phyloP scores from a whole-genome alignment of 2,113 vertebrate species.

The Cochlearius cochlearius region DNA sequence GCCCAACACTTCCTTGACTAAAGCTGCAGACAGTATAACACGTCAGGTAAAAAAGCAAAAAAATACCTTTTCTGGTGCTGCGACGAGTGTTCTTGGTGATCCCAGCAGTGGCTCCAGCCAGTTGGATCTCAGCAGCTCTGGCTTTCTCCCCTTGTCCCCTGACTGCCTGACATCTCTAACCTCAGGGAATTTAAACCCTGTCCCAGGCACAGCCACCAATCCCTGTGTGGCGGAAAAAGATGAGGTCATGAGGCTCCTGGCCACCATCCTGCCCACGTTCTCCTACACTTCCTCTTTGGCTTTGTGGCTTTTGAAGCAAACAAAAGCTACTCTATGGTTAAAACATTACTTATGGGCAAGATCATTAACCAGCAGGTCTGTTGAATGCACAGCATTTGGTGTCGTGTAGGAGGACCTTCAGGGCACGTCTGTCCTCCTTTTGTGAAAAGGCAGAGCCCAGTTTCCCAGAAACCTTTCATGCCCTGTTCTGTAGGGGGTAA shows the following conservation, averaged over 20 bases:
- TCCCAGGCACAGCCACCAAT: conserved; percentile 57
- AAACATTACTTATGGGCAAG: conserved; percentile 67
- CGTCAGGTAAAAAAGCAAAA: neutral
- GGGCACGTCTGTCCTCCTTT: neutral
- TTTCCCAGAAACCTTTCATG: neutral
- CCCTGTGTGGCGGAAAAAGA: conserved; percentile 51
- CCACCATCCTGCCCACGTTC: conserved; percentile 70
- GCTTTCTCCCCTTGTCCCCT: neutral
- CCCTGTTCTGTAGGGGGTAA: neutral
- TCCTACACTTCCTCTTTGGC: conserved; percentile 78
- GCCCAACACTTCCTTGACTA: neutral
- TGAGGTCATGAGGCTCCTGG: conserved; percentile 73
- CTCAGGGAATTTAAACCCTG: conserved; percentile 76
- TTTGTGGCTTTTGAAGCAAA: conserved; percentile 76
- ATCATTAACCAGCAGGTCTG: conserved; percentile 65
- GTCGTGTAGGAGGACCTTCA: neutral
- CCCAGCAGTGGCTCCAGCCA: neutral
- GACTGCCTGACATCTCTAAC: conserved; percentile 40
- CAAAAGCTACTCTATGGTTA: conserved; percentile 54
- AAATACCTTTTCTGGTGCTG: conserved; percentile 50
- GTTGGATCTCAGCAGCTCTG: neutral
- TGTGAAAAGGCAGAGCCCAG: neutral
- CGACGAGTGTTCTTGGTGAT: neutral
- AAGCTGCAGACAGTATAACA: neutral
- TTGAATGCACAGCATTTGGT: conserved; percentile 7